These are phyloP conservation scores for Prosapia bicincta DNA, from an alignment of 2,888 invertebrate genomes.

Conservation along the genomic window DNA sequence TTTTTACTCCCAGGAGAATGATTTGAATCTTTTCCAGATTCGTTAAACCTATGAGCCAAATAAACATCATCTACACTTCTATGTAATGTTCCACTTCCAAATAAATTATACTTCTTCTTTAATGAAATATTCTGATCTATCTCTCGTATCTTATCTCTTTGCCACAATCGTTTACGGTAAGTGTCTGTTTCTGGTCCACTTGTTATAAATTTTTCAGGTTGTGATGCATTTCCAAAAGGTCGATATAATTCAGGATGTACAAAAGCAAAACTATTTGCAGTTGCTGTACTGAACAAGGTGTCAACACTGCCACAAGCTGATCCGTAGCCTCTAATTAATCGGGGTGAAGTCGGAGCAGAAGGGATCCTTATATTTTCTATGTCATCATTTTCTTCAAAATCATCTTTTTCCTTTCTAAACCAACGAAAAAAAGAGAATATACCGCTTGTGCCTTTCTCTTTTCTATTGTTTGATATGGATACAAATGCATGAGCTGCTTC, in stretches of 20 bases:
- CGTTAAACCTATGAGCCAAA: conserved; percentile 20
- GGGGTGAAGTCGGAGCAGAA: conserved; percentile 36
- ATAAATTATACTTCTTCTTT: conserved; percentile 61
- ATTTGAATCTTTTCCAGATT: conserved; percentile 17
- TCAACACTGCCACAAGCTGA: conserved; percentile 60
- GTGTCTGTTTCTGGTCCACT: conserved; percentile 60
- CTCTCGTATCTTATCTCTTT: conserved; percentile 56
- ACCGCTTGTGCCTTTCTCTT: conserved; percentile 44
- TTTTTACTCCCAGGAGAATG: conserved; percentile 29
- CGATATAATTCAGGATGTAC: conserved; percentile 55
- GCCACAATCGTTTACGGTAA: conserved; percentile 58
- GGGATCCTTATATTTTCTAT: conserved; percentile 33
- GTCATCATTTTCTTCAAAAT: conserved; percentile 38
- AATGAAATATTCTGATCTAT: conserved; percentile 59
- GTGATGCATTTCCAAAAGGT: conserved; percentile 45
- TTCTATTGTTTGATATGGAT: conserved; percentile 22
- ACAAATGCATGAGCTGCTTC: conserved; percentile 19
- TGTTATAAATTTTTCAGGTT: conserved; percentile 45
- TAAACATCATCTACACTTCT: conserved; percentile 36
- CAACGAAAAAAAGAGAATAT: conserved; percentile 66
- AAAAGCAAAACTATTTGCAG: conserved; percentile 69
- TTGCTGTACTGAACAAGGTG: conserved; percentile 67
- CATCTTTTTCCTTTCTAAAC: conserved; percentile 57
- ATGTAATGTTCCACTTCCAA: conserved; percentile 44
- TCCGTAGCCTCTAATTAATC: conserved; percentile 41